phyloP scores from a whole-genome alignment of 2,888 invertebrate genomes.

The Drepanosiphum platanoidis region DNA sequence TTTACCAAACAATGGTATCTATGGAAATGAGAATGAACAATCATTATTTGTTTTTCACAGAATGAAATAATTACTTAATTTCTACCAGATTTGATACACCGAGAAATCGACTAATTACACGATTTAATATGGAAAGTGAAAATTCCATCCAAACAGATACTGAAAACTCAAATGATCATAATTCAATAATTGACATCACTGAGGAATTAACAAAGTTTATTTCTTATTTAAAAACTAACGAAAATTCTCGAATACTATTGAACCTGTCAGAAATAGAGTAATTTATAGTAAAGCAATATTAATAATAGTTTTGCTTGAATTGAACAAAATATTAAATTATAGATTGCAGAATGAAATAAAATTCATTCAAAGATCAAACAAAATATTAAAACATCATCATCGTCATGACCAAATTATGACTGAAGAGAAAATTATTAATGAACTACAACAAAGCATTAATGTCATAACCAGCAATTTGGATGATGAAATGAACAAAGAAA shows the following conservation, averaged over 20 bases:
- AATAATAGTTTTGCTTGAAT: neutral
- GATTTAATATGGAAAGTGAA: neutral
- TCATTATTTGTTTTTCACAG: neutral
- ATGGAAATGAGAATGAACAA: neutral
- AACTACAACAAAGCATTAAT: constrained; percentile 12
- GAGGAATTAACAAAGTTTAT: neutral
- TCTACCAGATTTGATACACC: neutral
- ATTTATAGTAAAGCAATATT: neutral
- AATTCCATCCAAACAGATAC: neutral
- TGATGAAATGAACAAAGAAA: constrained; percentile 4
- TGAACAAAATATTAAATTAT: neutral
- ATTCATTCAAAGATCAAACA: constrained; percentile 16
- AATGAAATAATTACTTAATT: neutral
- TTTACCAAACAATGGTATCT: neutral
- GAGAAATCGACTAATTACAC: neutral
- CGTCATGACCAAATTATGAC: neutral
- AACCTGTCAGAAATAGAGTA: constrained; percentile 38
- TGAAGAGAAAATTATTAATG: constrained; percentile 17
- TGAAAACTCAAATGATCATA: neutral
- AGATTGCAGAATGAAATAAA: constrained; percentile 37
- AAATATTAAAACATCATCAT: constrained; percentile 32
- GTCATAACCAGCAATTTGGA: constrained; percentile 7
- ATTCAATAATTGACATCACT: constrained; percentile 25
- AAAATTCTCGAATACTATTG: constrained; percentile 1
- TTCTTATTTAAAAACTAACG: neutral